Base-by-base conservation (phyloP, 2,113 vertebrate species). In the Dicaeum eximium region DNA sequence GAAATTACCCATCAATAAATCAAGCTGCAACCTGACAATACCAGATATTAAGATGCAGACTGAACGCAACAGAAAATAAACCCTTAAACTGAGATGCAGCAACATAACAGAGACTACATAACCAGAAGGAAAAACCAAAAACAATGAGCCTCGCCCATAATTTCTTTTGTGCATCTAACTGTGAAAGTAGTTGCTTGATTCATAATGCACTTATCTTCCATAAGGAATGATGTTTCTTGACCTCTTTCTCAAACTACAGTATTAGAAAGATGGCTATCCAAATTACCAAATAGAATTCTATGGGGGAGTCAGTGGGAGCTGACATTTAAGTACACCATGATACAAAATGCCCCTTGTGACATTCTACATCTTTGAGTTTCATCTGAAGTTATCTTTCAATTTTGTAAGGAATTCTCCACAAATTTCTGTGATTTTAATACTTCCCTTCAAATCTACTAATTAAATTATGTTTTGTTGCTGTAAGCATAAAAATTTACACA, bases 71-170 rank as follows among this genome's bases (percentile, higher is more conserved):
- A 66, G 31, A 62, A 87, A 71, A 54, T 8, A 60, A 54, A 65
- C 11, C 10, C 53, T 57, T 57, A n/a, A 50, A 42, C 1, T 53
- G 54, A 51, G 13, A 53, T 69, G 33, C 18, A 62, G 37, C 31
- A 87, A 54, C 4, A 3, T 27, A 83, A 64, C 27, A 84, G 10
- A 74, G 54, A 73, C 50, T 80, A 13, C 1, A 3, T 42, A 54
- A 78, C 23, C 10, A 57, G 53, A 13, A 51, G 10, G 24, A 10
- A 56, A 74, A 31, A 66, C 5, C 1, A 3, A 22, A 56, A 79
- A 37, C 13, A 30, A 67, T 4, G 2, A 21, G 54, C 12, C 6
- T 4, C 0, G 4, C 15, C 8, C 40, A 57, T 50, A 1, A 42
- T 40, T 86, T 72, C 44, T 50, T 27, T 18, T n/a, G 9, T 20